A percentile compares a stretch with the other conserved stretches of the same genome.
These are phyloP conservation scores for Drosophila merina DNA, from an alignment of 2,888 invertebrate genomes.

Conservation along the genomic window DNA sequence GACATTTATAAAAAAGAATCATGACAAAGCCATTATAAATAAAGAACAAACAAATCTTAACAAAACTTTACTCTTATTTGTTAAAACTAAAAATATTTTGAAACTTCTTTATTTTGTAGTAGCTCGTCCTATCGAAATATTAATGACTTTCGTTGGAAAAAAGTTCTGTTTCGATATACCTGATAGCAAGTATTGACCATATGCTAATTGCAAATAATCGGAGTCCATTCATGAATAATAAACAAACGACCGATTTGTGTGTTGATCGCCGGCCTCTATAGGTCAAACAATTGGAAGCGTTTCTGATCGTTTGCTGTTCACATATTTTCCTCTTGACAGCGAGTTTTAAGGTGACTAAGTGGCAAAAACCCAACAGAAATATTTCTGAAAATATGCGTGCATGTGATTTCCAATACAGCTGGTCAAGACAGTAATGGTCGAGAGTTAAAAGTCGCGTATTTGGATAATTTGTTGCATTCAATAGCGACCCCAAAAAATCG, in stretches of 20 bases:
- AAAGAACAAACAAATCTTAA: not conserved
- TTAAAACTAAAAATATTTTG: too few relatives aligned
- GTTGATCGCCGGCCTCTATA: constrained; percentile 30
- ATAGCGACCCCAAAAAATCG: not conserved
- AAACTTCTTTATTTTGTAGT: too few relatives aligned
- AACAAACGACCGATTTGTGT: constrained; percentile 44
- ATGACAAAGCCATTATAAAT: not conserved
- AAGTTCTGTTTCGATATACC: not conserved
- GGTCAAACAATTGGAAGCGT: constrained; percentile 27
- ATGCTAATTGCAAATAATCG: constrained; percentile 43
- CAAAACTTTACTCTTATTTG: too few relatives aligned
- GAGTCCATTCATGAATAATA: constrained; percentile 45
- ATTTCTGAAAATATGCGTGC: constrained; percentile 3
- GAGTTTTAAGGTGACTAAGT: constrained; percentile 23
- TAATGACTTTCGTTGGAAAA: not conserved
- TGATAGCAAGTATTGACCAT: not conserved
- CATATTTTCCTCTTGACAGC: not conserved
- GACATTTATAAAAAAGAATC: not conserved
- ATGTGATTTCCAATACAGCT: constrained; percentile 23
- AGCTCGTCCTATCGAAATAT: not conserved
- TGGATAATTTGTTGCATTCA: not conserved
- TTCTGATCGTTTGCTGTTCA: constrained; percentile 25
- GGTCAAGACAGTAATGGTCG: constrained; percentile 3
- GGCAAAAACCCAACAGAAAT: constrained; percentile 12
- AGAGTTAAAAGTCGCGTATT: not conserved